phyloP scores from a whole-genome alignment of 2,888 invertebrate species.

The Nebria brevicollis region DNA sequence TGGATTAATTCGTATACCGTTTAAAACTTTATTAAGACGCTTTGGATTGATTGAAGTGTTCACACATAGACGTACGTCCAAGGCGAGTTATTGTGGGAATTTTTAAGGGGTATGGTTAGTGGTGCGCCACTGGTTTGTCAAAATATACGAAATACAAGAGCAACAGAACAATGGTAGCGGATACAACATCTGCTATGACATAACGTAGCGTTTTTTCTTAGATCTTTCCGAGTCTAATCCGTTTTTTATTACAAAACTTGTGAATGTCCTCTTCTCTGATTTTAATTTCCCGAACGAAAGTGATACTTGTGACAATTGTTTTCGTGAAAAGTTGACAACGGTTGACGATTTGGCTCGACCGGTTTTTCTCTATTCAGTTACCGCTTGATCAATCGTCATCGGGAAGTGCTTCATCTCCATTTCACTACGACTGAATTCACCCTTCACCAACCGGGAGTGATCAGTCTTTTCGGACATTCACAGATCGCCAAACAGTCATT shows the following conservation, averaged over 20 bases:
- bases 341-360: slow-evolving; percentile 21
- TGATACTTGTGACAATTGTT: slow-evolving; percentile 29
- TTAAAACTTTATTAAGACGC: slow-evolving; percentile 12
- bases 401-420: slow-evolving; percentile 43
- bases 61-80: not conserved
- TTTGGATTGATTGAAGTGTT: slow-evolving; percentile 8
- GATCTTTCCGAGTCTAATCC: slow-evolving; percentile 41
- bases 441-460: not conserved
- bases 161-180: slow-evolving; percentile 7
- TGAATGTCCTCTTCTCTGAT: slow-evolving; percentile 25
- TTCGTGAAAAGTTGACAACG: slow-evolving; percentile 35
- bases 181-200: slow-evolving; percentile 41
- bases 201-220: slow-evolving; percentile 26
- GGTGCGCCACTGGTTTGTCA: slow-evolving; percentile 17
- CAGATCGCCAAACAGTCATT: not conserved
- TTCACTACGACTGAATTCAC: slow-evolving; percentile 14
- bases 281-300: slow-evolving; percentile 41
- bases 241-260: slow-evolving; percentile 46
- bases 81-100: not conserved
- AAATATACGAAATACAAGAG: slow-evolving; percentile 29
- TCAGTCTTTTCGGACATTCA: slow-evolving; percentile 1
- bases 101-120: not conserved
- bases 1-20: slow-evolving; percentile 4
- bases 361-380: slow-evolving; percentile 18
- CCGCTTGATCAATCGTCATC: slow-evolving; percentile 36